Evolutionary conservation across 2,888 invertebrate genomes (phyloP).

Genomic region (Teleogryllus oceanicus): DNA sequence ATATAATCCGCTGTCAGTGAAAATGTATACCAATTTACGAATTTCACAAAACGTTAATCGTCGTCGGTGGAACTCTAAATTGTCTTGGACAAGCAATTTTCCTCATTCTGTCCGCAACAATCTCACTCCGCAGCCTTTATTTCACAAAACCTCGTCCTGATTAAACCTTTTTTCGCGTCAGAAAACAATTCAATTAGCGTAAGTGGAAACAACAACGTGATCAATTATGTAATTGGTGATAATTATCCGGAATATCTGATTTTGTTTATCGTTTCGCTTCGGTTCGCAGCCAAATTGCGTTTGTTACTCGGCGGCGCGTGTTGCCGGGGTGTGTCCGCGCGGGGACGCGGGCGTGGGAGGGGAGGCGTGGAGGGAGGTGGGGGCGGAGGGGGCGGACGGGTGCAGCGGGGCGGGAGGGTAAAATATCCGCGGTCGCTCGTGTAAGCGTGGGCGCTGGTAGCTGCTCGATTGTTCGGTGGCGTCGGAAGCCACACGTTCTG

Average conservation of each 20-base stretch:
- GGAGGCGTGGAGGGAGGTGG: no score
- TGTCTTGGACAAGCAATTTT: constrained; percentile 10
- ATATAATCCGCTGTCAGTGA: no score
- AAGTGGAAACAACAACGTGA: constrained; percentile 18
- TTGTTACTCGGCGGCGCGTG: constrained; percentile 1
- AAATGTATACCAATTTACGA: background rate
- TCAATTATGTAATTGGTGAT: constrained; percentile 11
- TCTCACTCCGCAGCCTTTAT: background rate
- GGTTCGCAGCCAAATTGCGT: background rate
- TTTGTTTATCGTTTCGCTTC: constrained; percentile 18
- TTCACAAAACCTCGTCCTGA: background rate
- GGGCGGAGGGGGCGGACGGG: no score
- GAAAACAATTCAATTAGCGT: constrained; percentile 8
- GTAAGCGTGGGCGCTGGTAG: no score
- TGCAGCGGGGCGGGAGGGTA: no score
- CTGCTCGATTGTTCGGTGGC: no score
- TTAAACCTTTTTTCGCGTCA: constrained; percentile 6
- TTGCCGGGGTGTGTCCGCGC: no score
- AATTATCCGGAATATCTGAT: constrained; percentile 10
- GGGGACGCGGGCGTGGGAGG: no score
- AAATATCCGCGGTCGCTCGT: no score
- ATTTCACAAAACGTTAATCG: background rate
- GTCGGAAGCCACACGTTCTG: no score
- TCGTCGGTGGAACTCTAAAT: background rate
- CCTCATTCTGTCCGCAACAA: background rate